Percentiles rank a stretch among this genome's conserved stretches.
These are phyloP conservation scores for Polyploca ridens DNA, from an alignment of 2,888 invertebrate species.

Conservation along the genomic window DNA sequence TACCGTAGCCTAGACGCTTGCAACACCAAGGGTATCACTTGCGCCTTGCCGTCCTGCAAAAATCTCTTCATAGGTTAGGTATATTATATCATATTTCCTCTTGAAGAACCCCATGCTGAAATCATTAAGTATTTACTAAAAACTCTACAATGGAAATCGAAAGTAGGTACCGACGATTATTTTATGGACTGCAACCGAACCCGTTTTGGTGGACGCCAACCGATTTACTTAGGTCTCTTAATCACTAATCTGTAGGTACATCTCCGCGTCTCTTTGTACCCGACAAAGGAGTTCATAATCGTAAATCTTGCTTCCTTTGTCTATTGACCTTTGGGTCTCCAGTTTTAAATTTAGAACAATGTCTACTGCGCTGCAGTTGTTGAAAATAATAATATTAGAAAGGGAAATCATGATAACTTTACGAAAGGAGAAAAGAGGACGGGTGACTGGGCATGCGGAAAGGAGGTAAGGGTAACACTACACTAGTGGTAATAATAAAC, in stretches of 20 bases:
- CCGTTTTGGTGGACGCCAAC: not conserved
- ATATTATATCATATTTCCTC: too few species aligned
- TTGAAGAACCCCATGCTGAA: too few species aligned
- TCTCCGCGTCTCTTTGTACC: not conserved
- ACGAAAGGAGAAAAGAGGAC: slow-evolving; percentile 19
- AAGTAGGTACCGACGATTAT: not conserved
- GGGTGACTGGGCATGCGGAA: slow-evolving; percentile 30
- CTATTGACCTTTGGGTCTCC: slow-evolving; percentile 26
- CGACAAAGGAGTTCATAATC: not conserved
- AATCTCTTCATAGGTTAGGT: too few species aligned
- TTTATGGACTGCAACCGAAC: too few species aligned
- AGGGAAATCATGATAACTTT: slow-evolving; percentile 24
- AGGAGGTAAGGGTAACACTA: slow-evolving; percentile 23
- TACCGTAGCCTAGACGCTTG: too few species aligned
- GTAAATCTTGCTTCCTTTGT: slow-evolving; percentile 20
- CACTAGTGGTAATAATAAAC: slow-evolving; percentile 5
- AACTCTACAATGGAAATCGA: not conserved
- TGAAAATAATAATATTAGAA: slow-evolving; percentile 28
- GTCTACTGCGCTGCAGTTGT: slow-evolving; percentile 3
- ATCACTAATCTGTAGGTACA: not conserved
- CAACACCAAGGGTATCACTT: too few species aligned
- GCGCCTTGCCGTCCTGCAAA: too few species aligned
- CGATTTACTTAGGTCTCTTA: not conserved
- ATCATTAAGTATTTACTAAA: too few species aligned
- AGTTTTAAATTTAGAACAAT: slow-evolving; percentile 39